phyloP scores from a whole-genome alignment of 92 coral and sea anemone species.

The Phymanthus crucifer region DNA sequence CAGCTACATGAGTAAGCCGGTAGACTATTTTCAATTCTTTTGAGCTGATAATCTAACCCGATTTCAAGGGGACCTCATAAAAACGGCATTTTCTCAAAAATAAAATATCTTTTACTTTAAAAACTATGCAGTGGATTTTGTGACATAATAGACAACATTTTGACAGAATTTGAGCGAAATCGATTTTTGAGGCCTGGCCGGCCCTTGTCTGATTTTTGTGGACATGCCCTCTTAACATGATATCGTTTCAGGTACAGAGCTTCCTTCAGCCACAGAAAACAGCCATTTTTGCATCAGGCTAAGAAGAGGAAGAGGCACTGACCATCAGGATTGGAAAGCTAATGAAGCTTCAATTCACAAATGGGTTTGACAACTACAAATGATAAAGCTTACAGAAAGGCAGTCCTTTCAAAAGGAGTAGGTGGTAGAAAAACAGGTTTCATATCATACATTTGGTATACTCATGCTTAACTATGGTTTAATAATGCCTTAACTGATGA shows the following conservation, averaged over 20 bases:
- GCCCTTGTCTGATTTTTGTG: background rate
- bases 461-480: background rate
- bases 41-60: too few species aligned
- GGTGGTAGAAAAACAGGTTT: background rate
- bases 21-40: too few species aligned
- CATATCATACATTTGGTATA: background rate
- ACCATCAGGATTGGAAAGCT: background rate
- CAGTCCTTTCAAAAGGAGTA: background rate
- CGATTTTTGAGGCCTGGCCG: background rate
- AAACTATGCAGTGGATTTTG: background rate
- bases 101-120: background rate
- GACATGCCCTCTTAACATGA: too few species aligned
- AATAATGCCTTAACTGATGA: too few species aligned
- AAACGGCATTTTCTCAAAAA: background rate
- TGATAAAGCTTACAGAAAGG: background rate
- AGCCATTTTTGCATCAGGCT: background rate
- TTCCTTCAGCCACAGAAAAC: background rate
- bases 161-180: too few species aligned
- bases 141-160: background rate
- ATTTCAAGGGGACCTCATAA: conserved; percentile 21
- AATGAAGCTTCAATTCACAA: background rate
- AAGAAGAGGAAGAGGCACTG: background rate
- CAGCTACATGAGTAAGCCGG: too few species aligned
- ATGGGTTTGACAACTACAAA: background rate
- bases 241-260: background rate